phyloP scores from a whole-genome alignment of 2,888 invertebrate genomes.

The Epistrophe grossulariae region DNA sequence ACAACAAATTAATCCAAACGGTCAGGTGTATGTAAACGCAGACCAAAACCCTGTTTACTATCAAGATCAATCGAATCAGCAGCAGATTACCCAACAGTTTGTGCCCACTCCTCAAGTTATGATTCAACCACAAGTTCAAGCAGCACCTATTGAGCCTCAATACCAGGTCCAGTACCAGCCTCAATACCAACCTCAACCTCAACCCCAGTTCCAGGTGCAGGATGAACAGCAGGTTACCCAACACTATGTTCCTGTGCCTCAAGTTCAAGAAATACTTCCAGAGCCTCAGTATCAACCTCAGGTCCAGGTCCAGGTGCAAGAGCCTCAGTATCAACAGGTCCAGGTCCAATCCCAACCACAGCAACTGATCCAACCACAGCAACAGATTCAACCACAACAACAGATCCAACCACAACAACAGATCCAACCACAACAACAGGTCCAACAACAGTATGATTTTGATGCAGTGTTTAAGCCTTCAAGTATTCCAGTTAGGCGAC shows the following conservation, averaged over 20 bases:
- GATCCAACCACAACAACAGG: neutral
- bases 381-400: neutral
- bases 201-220: neutral
- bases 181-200: neutral
- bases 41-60: neutral
- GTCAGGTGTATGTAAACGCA: neutral
- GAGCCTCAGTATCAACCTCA: neutral
- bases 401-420: neutral
- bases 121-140: conserved; percentile 1
- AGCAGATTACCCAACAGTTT: neutral
- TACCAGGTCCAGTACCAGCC: neutral
- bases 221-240: neutral
- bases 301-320: neutral
- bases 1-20: neutral
- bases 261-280: neutral
- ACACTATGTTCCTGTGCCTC: neutral
- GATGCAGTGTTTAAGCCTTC: conserved; percentile 16
- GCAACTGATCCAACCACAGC: neutral
- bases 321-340: too few species aligned
- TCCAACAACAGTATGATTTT: neutral
- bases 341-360: neutral
- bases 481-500: conserved; percentile 23
- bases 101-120: neutral
- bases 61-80: neutral
- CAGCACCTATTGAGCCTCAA: neutral